Base-by-base conservation (phyloP, 2,888 invertebrate species). In the Teleiodes luculella region DNA sequence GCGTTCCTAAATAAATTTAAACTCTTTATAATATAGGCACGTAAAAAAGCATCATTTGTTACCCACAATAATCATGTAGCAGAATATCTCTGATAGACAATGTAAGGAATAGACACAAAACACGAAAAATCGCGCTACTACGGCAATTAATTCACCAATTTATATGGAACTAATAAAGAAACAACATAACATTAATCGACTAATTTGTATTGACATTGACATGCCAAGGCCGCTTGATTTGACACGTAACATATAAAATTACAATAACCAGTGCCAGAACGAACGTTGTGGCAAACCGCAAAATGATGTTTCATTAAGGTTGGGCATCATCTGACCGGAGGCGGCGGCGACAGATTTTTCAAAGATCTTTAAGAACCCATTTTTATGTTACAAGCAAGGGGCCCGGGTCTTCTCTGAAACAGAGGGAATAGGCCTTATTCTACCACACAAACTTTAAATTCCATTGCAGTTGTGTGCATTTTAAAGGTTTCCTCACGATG, bases 271-370 rank as follows among this genome's bases (percentile, higher is more conserved):
- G 55, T 28, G 16, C 48, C 41, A 36, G 43, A 49, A 30, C 45
- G 43, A 49, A 30, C 56, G 33, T 30, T 28, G 55, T 35, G 55
- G 55, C 47, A 6, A 11, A 41, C 55, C 55, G 52, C 55, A 55
- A 52, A 55, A 52, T 55, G 30, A 47, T 45, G 56, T 52, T 52
- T 10, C 24, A 24, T 24, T 24, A 24, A 6, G 24, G 6, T 24
- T 24, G 24, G 24, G 6, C 24, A 3, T 24, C 6, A 24, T 24
- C 24, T 24, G 24, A 24, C 24, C 24, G 24, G 24, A 24, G 24
- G 24, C 3, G 24, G 24, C n/a, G n/a, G n/a, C n/a, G n/a, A n/a
- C n/a, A n/a, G n/a, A n/a, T n/a, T n/a, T n/a, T n/a, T n/a, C n/a
- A n/a, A n/a, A n/a, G n/a, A n/a, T n/a, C n/a, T n/a, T n/a, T n/a